Conservation (phyloP, 2,888 invertebrate species). For the Thereva nobilitata region DNA sequence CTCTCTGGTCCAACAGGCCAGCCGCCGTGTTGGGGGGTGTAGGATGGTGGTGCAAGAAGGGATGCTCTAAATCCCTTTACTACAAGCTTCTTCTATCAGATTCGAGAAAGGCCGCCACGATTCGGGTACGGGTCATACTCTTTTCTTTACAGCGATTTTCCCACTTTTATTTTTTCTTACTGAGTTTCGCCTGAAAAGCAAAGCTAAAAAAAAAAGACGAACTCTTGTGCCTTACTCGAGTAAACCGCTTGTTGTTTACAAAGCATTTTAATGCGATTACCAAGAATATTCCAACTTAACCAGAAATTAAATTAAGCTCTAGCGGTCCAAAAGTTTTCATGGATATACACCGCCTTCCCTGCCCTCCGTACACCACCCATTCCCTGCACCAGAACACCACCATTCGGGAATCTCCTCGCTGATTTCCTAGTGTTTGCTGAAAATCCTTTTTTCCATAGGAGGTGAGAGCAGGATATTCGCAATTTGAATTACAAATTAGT, state of each 20-base stretch:
- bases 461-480: slow-evolving; percentile 14
- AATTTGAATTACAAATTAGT: slow-evolving; percentile 29
- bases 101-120: too few species aligned
- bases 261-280: slow-evolving; percentile 29
- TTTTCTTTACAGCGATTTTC: too few species aligned
- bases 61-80: too few species aligned
- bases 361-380: neutral
- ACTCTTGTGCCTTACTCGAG: neutral
- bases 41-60: neutral
- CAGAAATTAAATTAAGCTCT: slow-evolving; percentile 29
- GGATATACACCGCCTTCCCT: neutral
- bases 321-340: slow-evolving; percentile 12
- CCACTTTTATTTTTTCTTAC: slow-evolving; percentile 2
- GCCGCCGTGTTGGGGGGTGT: neutral
- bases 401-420: too few species aligned
- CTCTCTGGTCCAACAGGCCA: neutral
- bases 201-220: neutral
- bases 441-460: slow-evolving; percentile 5
- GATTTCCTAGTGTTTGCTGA: slow-evolving; percentile 2
- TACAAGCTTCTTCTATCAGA: too few species aligned
- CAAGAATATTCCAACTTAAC: slow-evolving; percentile 25
- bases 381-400: too few species aligned
- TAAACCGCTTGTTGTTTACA: slow-evolving; percentile 9
- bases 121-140: too few species aligned
- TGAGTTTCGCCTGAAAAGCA: neutral